Base-by-base conservation (phyloP, 2,797 vertebrate species). In the Buceros bicornis region DNA sequence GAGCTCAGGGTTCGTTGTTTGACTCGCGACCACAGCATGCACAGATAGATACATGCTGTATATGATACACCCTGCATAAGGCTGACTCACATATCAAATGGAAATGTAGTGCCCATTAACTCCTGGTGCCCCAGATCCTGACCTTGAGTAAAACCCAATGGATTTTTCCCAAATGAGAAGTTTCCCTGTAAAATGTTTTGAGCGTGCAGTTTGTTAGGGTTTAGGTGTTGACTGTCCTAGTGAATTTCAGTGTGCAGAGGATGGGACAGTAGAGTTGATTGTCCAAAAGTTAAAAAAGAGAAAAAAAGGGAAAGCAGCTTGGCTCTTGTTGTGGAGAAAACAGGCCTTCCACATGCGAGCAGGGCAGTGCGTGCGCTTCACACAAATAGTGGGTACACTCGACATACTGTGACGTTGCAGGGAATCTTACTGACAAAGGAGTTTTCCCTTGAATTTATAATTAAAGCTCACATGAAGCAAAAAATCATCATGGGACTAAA, bases 401-500 rank as follows among this genome's bases (percentile, higher is more conserved):
- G 25, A 42, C 28, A 16, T 76, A 29, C 3, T 51, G 10, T 87
- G 77, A 64, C 48, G 20, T 62, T 90, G 47, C 16, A 70, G n/a
- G 29, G 35, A 80, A 54, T 61, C 51, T 73, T 67, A 50, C 51
- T 82, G 70, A 31, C 4, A 5, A 16, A 50, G 31, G 31, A 67
- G 6, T 80, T 93, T 95, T 87, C 18, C 9, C 31, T 91, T 80
- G 42, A 80, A 74, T 82, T 74, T 56, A 11, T 85, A 61, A 80
- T 90, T 88, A 84, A 76, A 90, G 45, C 13, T 85, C 22, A 77
- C 67, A 35, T 64, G 42, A 93, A 87, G 16, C 16, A 89, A 80
- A 90, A 91, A 76, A 51, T 70, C 25, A 11, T 80, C 22, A 19
- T 48, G 66, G 33, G 53, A 79, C 61, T 67, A 67, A 87, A 79